Evolutionary conservation across 2,797 vertebrate species (phyloP), one percentile per base, ranked within the genome.

Genomic region (Perodicticus potto): DNA sequence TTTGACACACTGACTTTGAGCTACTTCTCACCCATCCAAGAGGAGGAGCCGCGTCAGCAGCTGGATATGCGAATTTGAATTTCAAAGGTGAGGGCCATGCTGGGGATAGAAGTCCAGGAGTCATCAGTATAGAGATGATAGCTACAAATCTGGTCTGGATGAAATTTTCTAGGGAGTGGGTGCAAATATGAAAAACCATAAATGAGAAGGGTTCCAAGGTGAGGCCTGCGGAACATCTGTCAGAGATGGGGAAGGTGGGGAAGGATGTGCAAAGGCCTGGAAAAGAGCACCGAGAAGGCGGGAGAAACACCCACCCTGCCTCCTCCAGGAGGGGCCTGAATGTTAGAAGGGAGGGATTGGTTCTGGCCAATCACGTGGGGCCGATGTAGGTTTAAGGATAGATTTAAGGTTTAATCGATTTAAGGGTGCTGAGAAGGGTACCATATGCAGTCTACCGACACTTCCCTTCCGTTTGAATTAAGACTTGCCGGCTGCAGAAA

Each of bases 391-490:
- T n/a, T n/a, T n/a, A n/a, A n/a, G n/a, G n/a, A n/a, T n/a, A n/a
- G n/a, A n/a, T n/a, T n/a, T n/a, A n/a, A n/a, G n/a, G n/a, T n/a
- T n/a, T n/a, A n/a, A n/a, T n/a, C n/a, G n/a, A 23, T 95, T 93
- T 84, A 85, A 94, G 67, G 86, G 83, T 85, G 49, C 72, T 93
- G 85, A 92, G 76, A 95, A 92, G 87, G 59, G 16, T 85, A 57
- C 73, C 76, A 92, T 86, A 94, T 74, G 20, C 59, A 74, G 43
- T 70, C 45, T 76, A 85, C 29, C 96, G 89, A 96, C 96, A 86
- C 78, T 95, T 93, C 89, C 91, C 76, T 95, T 93, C 16, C 27
- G 69, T 95, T 96, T 95, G 76, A 96, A 96, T 95, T 67, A 95
- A 96, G 86, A 73, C 69, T 82, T 73, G 37, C 91, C 0, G 84